These are phyloP conservation scores for Crioceris asparagi DNA, from an alignment of 2,888 invertebrate species.

Conservation along the genomic window DNA sequence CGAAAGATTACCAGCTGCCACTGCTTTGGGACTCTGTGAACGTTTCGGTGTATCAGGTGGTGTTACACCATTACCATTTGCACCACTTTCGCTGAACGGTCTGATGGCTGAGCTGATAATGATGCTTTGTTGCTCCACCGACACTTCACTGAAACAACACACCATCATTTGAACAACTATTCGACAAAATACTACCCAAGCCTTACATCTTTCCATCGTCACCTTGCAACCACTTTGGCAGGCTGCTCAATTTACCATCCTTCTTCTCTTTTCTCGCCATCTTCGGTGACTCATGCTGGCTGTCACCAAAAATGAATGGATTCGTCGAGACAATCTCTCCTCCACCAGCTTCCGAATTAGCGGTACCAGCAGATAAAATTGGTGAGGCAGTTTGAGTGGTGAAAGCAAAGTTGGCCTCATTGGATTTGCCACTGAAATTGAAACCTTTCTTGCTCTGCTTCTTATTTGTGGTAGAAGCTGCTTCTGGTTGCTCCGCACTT, in stretches of 20 bases:
- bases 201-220: conserved; percentile 39
- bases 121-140: conserved; percentile 30
- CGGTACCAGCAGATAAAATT: conserved; percentile 10
- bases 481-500: conserved; percentile 17
- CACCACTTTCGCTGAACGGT: conserved; percentile 37
- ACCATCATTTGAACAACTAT: too few relatives aligned
- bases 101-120: conserved; percentile 40
- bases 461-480: too few relatives aligned
- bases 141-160: conserved; percentile 17
- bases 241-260: conserved; percentile 40
- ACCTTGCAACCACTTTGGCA: conserved; percentile 45
- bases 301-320: conserved; percentile 40
- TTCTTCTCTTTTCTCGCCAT: conserved; percentile 33
- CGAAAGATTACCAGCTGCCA: conserved; percentile 37
- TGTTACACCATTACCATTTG: conserved; percentile 69
- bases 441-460: conserved; percentile 44
- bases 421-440: conserved; percentile 42
- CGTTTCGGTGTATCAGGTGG: conserved; percentile 56
- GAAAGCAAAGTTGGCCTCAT: conserved; percentile 18
- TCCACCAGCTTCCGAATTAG: conserved; percentile 17
- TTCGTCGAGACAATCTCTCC: too few relatives aligned
- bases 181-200: too few relatives aligned
- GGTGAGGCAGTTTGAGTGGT: conserved; percentile 15
- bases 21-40: conserved; percentile 42
- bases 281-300: conserved; percentile 29